A percentile compares a stretch with the other conserved stretches of the same genome.
Conservation (phyloP, 2,797 vertebrate genomes). For the Myioborus miniatus region DNA sequence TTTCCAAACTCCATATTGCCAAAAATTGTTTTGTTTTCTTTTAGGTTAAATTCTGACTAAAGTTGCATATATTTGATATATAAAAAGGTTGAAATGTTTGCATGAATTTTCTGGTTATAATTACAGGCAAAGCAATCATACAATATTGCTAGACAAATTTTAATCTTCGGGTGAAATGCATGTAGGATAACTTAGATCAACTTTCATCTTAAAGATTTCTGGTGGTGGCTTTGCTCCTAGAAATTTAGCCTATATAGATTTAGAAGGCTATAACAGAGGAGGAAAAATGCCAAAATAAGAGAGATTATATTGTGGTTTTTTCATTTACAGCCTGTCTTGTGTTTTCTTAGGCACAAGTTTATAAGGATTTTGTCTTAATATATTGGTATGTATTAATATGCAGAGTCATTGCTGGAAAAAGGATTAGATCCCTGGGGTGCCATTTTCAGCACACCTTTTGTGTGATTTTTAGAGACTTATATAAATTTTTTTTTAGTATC, state of each 20-base stretch:
- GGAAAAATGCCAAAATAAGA: not conserved
- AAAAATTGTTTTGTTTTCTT: constrained; percentile 32
- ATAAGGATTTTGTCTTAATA: constrained; percentile 34
- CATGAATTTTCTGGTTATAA: not conserved
- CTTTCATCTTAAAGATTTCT: not conserved
- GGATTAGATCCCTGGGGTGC: constrained; percentile 41
- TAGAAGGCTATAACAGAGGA: not conserved
- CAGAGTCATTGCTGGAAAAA: constrained; percentile 52
- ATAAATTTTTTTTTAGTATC: not conserved
- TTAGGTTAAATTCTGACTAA: constrained; percentile 22
- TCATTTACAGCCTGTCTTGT: constrained; percentile 12
- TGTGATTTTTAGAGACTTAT: constrained; percentile 24
- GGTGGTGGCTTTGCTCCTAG: not conserved
- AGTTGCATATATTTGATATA: not conserved
- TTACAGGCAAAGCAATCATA: not conserved
- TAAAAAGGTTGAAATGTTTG: not conserved
- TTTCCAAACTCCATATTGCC: not conserved
- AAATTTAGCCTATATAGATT: constrained; percentile 1
- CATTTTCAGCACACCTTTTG: constrained; percentile 64
- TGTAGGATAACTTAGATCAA: not conserved
- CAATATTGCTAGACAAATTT: not conserved
- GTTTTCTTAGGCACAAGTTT: constrained; percentile 48
- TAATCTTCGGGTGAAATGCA: constrained; percentile 8
- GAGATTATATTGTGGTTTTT: not conserved
- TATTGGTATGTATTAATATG: constrained; percentile 44